Percentiles rank a stretch among this genome's conserved stretches.
Evolutionary conservation across 2,888 invertebrate genomes (phyloP).

Genomic region (Ernsta delagoae): DNA sequence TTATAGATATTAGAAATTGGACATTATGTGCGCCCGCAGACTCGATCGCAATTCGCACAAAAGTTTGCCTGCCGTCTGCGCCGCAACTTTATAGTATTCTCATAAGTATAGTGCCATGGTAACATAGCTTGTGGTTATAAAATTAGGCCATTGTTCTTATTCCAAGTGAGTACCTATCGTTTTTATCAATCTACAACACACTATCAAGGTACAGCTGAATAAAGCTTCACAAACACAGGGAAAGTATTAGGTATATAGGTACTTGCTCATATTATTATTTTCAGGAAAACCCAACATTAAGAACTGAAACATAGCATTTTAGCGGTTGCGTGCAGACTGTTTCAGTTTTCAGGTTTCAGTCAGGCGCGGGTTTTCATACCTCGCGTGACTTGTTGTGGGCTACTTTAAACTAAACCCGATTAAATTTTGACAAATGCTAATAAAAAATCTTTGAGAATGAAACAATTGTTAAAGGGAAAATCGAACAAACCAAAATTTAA

Average conservation of each 20-base stretch:
- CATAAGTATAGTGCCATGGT: too few species aligned
- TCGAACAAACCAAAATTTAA: too few species aligned
- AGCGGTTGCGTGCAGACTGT: slow-evolving; percentile 22
- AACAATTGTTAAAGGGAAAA: too few species aligned
- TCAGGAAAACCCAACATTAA: slow-evolving; percentile 4
- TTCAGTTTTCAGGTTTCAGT: too few species aligned
- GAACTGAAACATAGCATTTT: slow-evolving; percentile 7
- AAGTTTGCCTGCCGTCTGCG: too few species aligned
- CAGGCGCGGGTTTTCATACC: slow-evolving; percentile 10
- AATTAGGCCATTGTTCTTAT: too few species aligned
- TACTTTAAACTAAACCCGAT: slow-evolving; percentile 13
- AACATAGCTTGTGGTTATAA: too few species aligned
- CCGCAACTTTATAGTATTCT: too few species aligned
- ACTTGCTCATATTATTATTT: neutral
- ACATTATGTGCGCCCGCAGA: too few species aligned
- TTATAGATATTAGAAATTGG: too few species aligned
- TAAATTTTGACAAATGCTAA: slow-evolving; percentile 22
- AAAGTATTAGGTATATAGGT: too few species aligned
- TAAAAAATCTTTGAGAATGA: neutral
- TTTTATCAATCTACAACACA: neutral
- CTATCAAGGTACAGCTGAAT: neutral
- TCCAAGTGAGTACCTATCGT: neutral
- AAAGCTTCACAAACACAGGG: neutral
- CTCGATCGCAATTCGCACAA: too few species aligned
- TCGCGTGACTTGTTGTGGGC: slow-evolving; percentile 15